Percentiles rank a stretch among this genome's conserved stretches.
These are phyloP conservation scores for Drosophila subsilvestris DNA, from an alignment of 2,888 invertebrate species.

Conservation along the genomic window DNA sequence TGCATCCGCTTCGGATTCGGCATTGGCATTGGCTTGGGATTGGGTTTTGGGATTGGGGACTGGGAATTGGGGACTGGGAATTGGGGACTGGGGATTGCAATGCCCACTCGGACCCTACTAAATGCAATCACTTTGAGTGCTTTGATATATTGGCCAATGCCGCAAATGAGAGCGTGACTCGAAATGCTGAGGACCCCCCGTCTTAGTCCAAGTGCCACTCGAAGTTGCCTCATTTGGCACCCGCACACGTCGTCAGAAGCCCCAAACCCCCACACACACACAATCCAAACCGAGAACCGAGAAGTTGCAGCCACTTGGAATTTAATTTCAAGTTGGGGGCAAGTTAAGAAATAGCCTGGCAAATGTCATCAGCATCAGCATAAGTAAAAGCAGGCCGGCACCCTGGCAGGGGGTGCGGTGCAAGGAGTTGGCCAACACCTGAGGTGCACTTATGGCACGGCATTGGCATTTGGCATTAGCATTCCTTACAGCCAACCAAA, in stretches of 20 bases:
- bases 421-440: conserved; percentile 55
- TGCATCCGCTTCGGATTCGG: conserved; percentile 38
- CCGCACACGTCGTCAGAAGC: conserved; percentile 55
- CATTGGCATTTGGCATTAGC: conserved; percentile 59
- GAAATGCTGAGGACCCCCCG: conserved; percentile 20
- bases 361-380: conserved; percentile 60
- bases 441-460: conserved; percentile 71
- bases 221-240: conserved; percentile 65
- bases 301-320: conserved; percentile 39
- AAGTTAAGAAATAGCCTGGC: conserved; percentile 69
- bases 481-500: conserved; percentile 69
- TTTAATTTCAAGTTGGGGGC: conserved; percentile 63
- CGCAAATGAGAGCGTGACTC: conserved; percentile 45
- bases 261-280: not conserved
- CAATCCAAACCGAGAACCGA: not conserved
- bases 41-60: not conserved
- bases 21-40: not conserved
- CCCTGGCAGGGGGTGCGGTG: not conserved
- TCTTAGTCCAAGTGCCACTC: conserved; percentile 46
- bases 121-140: conserved; percentile 70
- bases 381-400: conserved; percentile 36
- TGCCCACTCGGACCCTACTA: conserved; percentile 41
- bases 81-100: conserved; percentile 10
- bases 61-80: not conserved
- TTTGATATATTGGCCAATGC: conserved; percentile 59